phyloP scores from a whole-genome alignment of 2,113 vertebrate genomes.

The Dromiciops gliroides region DNA sequence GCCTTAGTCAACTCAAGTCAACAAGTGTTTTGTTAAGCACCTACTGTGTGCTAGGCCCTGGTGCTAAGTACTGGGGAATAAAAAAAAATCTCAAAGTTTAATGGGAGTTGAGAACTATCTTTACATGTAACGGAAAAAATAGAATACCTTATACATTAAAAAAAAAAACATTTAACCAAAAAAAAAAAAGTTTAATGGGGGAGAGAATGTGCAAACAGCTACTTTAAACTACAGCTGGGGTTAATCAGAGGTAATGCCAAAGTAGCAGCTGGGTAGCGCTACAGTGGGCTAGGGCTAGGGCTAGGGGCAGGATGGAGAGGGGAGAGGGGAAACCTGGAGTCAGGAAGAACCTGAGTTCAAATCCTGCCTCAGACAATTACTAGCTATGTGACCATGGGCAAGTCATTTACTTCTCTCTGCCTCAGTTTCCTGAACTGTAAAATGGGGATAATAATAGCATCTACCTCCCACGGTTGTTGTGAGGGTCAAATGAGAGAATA shows the following conservation, averaged over 20 bases:
- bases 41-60: not conserved
- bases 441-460: not conserved
- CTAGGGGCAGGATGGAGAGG: not conserved
- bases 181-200: not conserved
- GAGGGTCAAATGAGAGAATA: not conserved
- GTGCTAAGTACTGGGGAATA: not conserved
- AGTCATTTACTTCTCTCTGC: not conserved
- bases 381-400: not conserved
- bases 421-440: not conserved
- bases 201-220: not conserved
- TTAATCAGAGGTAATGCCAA: not conserved
- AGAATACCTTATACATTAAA: too few species aligned
- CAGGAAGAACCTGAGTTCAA: not conserved
- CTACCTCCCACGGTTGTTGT: not conserved
- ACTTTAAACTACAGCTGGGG: not conserved
- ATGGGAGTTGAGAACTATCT: too few species aligned
- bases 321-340: not conserved
- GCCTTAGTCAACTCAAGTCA: not conserved
- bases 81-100: not conserved
- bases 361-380: not conserved
- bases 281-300: too few species aligned
- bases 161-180: too few species aligned
- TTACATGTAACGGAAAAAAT: too few species aligned
- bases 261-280: not conserved
- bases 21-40: not conserved